phyloP scores from a whole-genome alignment of 92 coral and sea anemone species.

The Epizoanthus rinbou region DNA sequence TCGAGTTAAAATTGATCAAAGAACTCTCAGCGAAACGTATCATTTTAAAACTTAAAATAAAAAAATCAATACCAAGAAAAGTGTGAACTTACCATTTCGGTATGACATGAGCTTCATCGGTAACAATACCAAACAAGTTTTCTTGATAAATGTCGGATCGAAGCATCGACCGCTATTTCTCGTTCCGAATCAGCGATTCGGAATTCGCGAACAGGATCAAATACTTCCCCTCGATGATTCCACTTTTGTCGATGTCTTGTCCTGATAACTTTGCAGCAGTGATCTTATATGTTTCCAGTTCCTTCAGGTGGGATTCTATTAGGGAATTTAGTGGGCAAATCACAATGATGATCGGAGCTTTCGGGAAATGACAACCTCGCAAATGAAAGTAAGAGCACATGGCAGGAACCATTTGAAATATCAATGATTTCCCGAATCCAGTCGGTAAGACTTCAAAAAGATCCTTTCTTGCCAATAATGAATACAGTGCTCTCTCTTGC shows the following conservation, averaged over 20 bases:
- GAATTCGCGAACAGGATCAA: conserved; percentile 42
- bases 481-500: conserved; percentile 28
- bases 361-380: conserved; percentile 28
- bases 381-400: conserved; percentile 29
- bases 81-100: conserved; percentile 50
- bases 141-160: conserved; percentile 31
- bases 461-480: conserved; percentile 46
- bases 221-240: conserved; percentile 39
- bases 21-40: too few relatives aligned
- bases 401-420: conserved; percentile 56
- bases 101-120: conserved; percentile 64
- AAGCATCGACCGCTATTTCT: conserved; percentile 48
- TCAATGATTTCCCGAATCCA: conserved; percentile 55
- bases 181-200: conserved; percentile 36
- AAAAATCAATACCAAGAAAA: too few relatives aligned
- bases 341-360: conserved; percentile 43
- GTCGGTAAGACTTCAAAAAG: conserved; percentile 59
- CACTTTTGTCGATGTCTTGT: conserved; percentile 43
- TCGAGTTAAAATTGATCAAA: too few relatives aligned
- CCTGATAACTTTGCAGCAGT: conserved; percentile 32
- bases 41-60: too few relatives aligned
- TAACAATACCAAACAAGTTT: conserved; percentile 46
- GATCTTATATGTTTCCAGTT: background rate
- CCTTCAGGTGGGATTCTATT: conserved; percentile 46
- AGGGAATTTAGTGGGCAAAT: conserved; percentile 51